Conservation (phyloP, 2,888 invertebrate species). For the Cephus pulcher region DNA sequence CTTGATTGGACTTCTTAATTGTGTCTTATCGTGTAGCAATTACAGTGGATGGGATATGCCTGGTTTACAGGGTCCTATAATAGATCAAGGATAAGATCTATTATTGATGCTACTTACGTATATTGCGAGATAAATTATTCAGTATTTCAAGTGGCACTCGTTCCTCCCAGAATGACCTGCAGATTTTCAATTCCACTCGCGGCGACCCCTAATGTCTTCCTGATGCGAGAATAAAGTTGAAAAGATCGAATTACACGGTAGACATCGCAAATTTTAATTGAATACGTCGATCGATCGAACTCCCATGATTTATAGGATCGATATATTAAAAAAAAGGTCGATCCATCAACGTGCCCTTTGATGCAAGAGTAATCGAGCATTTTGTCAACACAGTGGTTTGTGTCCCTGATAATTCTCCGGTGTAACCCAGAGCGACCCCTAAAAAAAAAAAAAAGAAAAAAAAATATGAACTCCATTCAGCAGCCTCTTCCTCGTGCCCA, state of each 20-base stretch:
- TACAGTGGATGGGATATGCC: not conserved
- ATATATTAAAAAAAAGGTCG: not conserved
- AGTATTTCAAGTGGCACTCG: not conserved
- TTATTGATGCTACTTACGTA: not conserved
- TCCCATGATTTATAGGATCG: slow-evolving; percentile 16
- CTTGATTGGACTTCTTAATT: no score
- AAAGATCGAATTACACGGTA: not conserved
- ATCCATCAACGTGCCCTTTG: slow-evolving; percentile 4
- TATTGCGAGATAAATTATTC: not conserved
- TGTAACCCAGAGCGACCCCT: not conserved
- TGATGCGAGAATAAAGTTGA: not conserved
- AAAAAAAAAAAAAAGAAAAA: not conserved
- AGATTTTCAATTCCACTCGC: slow-evolving; percentile 1
- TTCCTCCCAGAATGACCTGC: not conserved
- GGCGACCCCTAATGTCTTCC: not conserved
- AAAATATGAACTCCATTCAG: not conserved
- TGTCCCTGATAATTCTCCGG: not conserved
- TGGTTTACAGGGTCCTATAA: not conserved
- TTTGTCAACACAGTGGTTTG: not conserved
- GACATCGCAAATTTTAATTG: not conserved
- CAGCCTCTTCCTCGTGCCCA: not conserved
- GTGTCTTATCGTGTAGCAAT: not conserved
- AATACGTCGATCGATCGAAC: slow-evolving; percentile 5
- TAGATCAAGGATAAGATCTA: not conserved
- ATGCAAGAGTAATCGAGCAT: not conserved